phyloP scores from a whole-genome alignment of 2,797 vertebrate species.

The Myiotriccus ornatus region DNA sequence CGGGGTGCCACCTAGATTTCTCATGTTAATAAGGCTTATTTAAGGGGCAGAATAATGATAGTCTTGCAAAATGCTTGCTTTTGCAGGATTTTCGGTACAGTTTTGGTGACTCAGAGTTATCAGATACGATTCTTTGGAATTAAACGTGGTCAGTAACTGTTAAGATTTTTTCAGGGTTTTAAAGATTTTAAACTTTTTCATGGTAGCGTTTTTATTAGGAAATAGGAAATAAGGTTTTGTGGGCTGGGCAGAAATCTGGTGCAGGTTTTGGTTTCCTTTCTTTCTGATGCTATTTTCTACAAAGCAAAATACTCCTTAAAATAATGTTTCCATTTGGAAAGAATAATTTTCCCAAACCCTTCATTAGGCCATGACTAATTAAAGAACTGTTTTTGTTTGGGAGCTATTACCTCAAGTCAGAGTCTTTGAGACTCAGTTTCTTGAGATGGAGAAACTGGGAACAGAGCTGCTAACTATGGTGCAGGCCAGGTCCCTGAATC shows the following conservation, averaged over 20 bases:
- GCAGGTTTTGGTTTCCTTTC: background rate
- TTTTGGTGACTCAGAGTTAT: conserved; percentile 12
- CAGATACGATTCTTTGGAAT: background rate
- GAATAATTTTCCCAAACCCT: background rate
- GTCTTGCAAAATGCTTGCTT: background rate
- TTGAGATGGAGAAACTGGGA: background rate
- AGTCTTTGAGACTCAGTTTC: background rate
- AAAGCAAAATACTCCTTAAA: background rate
- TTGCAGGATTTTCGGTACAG: background rate
- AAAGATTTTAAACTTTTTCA: background rate
- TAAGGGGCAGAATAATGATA: background rate
- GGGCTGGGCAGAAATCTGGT: background rate
- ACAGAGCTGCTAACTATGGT: background rate
- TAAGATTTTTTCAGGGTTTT: background rate
- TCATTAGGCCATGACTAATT: background rate
- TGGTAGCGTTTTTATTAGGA: background rate
- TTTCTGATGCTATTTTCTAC: background rate
- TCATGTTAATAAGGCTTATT: background rate
- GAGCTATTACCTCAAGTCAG: background rate
- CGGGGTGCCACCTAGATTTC: background rate
- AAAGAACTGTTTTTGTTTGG: background rate
- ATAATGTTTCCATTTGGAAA: background rate
- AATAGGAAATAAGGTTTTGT: background rate
- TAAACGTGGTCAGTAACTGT: background rate
- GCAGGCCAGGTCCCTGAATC: background rate